Evolutionary conservation across 2,113 vertebrate genomes (phyloP), one percentile per base, ranked within the genome.

Genomic region (Pygoscelis antarcticus): DNA sequence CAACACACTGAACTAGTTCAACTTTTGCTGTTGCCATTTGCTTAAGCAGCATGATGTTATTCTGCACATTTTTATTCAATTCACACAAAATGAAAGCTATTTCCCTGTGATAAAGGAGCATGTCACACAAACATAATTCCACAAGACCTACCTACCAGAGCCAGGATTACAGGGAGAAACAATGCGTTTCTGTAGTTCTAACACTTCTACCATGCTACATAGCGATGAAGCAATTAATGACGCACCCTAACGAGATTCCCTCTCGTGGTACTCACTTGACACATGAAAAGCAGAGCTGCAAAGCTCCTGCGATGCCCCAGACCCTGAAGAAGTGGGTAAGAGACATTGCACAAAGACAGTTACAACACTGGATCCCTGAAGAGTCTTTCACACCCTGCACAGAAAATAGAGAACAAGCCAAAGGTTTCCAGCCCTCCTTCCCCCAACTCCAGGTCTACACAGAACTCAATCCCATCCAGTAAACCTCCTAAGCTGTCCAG

Each of bases 171-270:
- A 4, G 29, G 36, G 29, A 18, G 55, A 75, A 58, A 8, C 16
- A 47, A 13, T 0, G 1, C 0, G 0, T 9, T n/a, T 16, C 3
- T 19, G 16, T 12, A 61, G n/a, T 38, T 52, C 19, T 9, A 42
- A 29, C 25, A 16, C 36, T 82, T 74, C 34, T 72, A n/a, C 16
- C 46, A 17, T 2, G 13, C 27, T 44, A 16, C 14, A 4, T 1
- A 23, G 12, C 5, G 29, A 65, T 16, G 29, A 32, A 57, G 42
- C 47, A 42, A 68, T 40, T 57, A 46, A 29, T 34, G 52, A 46
- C 0, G 0, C 29, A 13, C 16, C 9, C 25, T 18, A 69, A 88
- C 0, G 2, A 84, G 34, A 34, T 52, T 36, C 27, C n/a, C 29
- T 36, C 40, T 55, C 26, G 2, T 4, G 10, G 32, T 23, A 30